A percentile compares a stretch with the other conserved stretches of the same genome.
Conservation (phyloP, 2,113 vertebrate species). For the human region DNA sequence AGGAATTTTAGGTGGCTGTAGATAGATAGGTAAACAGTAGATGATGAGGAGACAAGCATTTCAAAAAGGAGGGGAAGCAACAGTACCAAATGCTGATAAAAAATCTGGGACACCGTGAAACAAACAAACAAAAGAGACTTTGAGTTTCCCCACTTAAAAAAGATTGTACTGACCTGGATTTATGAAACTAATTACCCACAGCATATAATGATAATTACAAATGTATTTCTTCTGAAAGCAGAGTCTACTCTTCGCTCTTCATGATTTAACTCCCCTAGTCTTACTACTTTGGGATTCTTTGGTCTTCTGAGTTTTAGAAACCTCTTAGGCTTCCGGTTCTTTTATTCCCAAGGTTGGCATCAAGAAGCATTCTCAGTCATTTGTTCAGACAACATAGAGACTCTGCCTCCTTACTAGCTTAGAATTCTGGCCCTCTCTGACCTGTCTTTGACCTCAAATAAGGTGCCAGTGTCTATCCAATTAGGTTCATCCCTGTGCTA, state of each 20-base stretch:
- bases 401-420: neutral
- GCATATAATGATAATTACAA: neutral
- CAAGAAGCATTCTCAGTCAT: neutral
- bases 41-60: neutral
- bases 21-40: neutral
- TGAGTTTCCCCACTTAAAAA: neutral
- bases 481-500: slow-evolving; percentile 27
- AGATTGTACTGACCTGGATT: neutral
- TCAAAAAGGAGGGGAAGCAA: neutral
- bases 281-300: neutral
- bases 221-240: neutral
- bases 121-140: neutral
- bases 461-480: slow-evolving; percentile 22
- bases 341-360: neutral
- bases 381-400: neutral
- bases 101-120: neutral
- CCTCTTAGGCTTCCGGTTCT: neutral
- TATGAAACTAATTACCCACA: neutral
- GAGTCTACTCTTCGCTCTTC: neutral
- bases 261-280: neutral
- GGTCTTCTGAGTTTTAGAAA: neutral
- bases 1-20: neutral
- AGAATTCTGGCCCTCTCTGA: slow-evolving; percentile 42
- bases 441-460: neutral
- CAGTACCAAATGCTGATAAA: neutral